These are phyloP conservation scores for Ericerus pela DNA, from an alignment of 1,140 invertebrate genomes.

Conservation along the genomic window DNA sequence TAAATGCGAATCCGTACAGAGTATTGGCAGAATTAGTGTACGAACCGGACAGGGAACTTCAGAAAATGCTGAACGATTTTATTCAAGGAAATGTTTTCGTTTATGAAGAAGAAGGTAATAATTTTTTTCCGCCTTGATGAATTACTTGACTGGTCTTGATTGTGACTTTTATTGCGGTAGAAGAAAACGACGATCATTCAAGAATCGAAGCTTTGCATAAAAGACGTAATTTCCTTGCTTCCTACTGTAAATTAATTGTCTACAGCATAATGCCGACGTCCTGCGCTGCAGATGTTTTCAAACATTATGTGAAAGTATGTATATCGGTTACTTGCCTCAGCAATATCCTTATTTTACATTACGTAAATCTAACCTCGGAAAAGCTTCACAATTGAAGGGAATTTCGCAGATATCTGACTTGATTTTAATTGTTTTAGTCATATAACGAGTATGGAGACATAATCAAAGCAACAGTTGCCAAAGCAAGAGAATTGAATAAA, in stretches of 20 bases:
- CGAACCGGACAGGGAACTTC: conserved; percentile 62
- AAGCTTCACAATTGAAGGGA: no score
- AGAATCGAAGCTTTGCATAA: conserved; percentile 94
- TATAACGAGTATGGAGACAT: conserved; percentile 99
- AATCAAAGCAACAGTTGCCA: conserved; percentile 90
- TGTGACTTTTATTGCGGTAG: conserved; percentile 29
- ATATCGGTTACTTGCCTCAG: no score
- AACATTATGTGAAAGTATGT: conserved; percentile 84
- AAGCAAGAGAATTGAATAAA: conserved; percentile 95
- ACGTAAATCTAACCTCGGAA: no score
- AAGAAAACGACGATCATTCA: conserved; percentile 78
- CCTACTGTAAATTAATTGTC: conserved; percentile 93
- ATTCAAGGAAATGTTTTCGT: conserved; percentile 88
- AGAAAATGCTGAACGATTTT: conserved; percentile 73
- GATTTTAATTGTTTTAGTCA: conserved; percentile 42
- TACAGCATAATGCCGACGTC: conserved; percentile 91
- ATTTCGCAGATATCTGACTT: no score
- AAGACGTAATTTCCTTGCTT: conserved; percentile 83
- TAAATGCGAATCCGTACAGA: conserved; percentile 42
- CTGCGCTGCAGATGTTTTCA: conserved; percentile 85
- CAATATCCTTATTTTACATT: no score
- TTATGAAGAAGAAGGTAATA: conserved; percentile 59
- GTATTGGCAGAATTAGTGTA: conserved; percentile 56
- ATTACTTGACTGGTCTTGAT: background rate
- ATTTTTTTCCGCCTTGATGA: background rate